phyloP scores from a whole-genome alignment of 2,888 invertebrate genomes.

The Sussaba pulchella region DNA sequence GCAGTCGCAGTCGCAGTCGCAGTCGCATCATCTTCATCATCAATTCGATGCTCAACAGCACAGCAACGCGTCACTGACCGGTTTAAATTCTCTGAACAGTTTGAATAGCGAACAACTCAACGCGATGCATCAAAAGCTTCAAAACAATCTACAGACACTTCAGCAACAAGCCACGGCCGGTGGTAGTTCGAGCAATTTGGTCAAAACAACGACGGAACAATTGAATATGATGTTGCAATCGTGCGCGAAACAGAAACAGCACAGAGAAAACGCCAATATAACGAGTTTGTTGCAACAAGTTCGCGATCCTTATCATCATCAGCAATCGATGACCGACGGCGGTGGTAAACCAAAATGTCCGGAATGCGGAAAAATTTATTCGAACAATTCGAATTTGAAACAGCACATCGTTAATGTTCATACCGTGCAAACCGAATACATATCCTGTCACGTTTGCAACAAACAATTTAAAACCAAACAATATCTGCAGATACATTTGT shows the following conservation, averaged over 20 bases:
- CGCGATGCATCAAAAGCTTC: constrained; percentile 82
- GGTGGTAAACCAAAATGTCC: constrained; percentile 87
- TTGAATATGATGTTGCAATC: constrained; percentile 81
- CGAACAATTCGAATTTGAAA: constrained; percentile 89
- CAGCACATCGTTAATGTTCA: constrained; percentile 90
- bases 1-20: constrained; percentile 48
- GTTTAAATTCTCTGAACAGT: constrained; percentile 75
- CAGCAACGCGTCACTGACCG: constrained; percentile 1
- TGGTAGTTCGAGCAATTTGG: constrained; percentile 60
- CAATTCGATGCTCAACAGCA: constrained; percentile 59
- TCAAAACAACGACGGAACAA: constrained; percentile 73
- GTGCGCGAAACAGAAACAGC: constrained; percentile 80
- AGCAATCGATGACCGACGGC: constrained; percentile 56
- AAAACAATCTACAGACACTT: constrained; percentile 79
- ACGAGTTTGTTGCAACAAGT: constrained; percentile 68
- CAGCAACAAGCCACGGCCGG: constrained; percentile 74
- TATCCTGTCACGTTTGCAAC: constrained; percentile 88
- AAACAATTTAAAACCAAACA: constrained; percentile 90
- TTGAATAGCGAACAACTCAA: constrained; percentile 80
- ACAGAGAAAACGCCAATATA: constrained; percentile 72
- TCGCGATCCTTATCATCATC: constrained; percentile 68
- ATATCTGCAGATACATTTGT: constrained; percentile 89
- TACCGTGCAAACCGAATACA: constrained; percentile 87
- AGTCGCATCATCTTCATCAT: constrained; percentile 73
- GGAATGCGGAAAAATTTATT: constrained; percentile 89